Evolutionary conservation across 2,888 invertebrate genomes (phyloP), one percentile per base, ranked within the genome.

Genomic region (Megastigmus dorsalis): DNA sequence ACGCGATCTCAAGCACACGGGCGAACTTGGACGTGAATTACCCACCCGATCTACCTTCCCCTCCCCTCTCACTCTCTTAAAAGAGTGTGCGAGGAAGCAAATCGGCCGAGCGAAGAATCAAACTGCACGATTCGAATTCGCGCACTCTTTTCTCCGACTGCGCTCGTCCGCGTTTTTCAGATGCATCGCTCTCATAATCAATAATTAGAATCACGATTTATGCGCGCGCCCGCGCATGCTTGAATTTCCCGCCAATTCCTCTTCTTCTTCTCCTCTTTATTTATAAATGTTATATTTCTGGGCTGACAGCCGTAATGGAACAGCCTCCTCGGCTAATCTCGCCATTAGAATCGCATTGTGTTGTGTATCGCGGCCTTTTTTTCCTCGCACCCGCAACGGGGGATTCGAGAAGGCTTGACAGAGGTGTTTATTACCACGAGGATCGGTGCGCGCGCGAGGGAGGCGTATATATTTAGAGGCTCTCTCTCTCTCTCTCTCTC

Each of bases 131-230:
- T 63, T 57, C 38, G 23, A 57, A 38, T 54, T 38, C 55, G 18
- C 38, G 6, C 5, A n/a, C 20, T 3, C 15, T 13, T 38, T 57
- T 38, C 55, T 38, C 38, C 18, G 33, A 23, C 38, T 36, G 13
- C 6, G 33, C 10, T 23, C 18, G 9, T 20, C 10, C 9, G 26
- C 26, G 41, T 26, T 41, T 26, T n/a, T 41, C 38, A 0, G 18
- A 20, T 36, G 23, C 50, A 10, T 38, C 54, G 30, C 41, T 38
- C 33, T n/a, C 48, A 50, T 20, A 55, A 74, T 74, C 74, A 52
- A 74, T 74, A 74, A 74, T 74, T 69, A 74, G 63, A 74, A 74
- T 74, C 74, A 68, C 63, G 74, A 74, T 59, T 74, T 72, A 57
- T 57, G 43, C 15, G 20, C 28, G 63, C 52, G 41, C 43, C 6